Percentiles rank a stretch among this genome's conserved stretches.
phyloP scores from a whole-genome alignment of 2,888 invertebrate species.

The Erebia epiphron region DNA sequence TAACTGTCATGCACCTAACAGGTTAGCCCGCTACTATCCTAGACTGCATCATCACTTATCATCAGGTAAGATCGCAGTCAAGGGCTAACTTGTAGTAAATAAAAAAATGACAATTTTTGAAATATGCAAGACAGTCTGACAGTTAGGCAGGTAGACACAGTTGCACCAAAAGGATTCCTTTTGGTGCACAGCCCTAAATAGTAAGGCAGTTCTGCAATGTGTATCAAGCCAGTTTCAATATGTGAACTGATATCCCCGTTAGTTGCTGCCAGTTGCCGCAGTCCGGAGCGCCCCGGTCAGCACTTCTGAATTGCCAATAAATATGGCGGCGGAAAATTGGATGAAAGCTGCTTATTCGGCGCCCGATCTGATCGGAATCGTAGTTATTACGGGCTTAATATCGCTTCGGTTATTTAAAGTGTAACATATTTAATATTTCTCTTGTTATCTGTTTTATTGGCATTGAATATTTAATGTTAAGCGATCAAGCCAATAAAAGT shows the following conservation, averaged over 20 bases:
- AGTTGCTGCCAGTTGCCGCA: conserved; percentile 15
- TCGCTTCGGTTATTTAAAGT: conserved; percentile 36
- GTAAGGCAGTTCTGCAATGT: too few species aligned
- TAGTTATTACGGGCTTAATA: conserved; percentile 35
- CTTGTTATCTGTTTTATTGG: background rate
- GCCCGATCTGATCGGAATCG: conserved; percentile 29
- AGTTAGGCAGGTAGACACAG: too few species aligned
- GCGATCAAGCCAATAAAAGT: too few species aligned
- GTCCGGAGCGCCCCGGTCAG: conserved; percentile 27
- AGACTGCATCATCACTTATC: too few species aligned
- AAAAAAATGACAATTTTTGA: too few species aligned
- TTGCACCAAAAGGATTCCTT: too few species aligned
- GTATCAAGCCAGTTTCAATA: background rate
- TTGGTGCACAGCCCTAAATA: too few species aligned
- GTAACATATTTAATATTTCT: conserved; percentile 8
- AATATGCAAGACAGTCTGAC: too few species aligned
- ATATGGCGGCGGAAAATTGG: conserved; percentile 75
- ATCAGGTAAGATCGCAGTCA: too few species aligned
- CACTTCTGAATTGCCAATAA: conserved; percentile 57
- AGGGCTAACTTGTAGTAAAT: too few species aligned
- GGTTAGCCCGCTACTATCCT: too few species aligned
- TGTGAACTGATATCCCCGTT: conserved; percentile 20
- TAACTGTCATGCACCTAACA: too few species aligned
- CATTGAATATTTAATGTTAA: background rate
- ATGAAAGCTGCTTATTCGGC: conserved; percentile 53